Evolutionary conservation across 2,113 vertebrate genomes (phyloP).

Genomic region (Dicentrarchus labrax): DNA sequence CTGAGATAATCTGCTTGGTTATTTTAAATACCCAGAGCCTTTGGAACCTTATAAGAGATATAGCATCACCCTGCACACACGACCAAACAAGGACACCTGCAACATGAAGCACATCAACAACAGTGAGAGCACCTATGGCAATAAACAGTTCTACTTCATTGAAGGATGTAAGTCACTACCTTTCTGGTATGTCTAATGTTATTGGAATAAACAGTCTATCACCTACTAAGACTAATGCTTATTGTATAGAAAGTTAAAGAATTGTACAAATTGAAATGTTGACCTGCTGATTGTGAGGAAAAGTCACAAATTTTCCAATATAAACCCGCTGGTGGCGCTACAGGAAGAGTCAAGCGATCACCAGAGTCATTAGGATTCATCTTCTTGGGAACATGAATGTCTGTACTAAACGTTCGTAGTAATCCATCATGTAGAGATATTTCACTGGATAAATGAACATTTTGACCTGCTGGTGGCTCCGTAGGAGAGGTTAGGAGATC

Average conservation of each 20-base stretch:
- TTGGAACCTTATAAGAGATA: constrained; percentile 82
- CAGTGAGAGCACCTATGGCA: constrained; percentile 82
- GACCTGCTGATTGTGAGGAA: too few relatives aligned
- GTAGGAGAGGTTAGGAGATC: too few relatives aligned
- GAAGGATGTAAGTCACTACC: constrained; percentile 84
- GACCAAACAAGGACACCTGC: constrained; percentile 76
- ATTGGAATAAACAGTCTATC: not conserved
- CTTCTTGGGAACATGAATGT: not conserved
- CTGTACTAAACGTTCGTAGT: not conserved
- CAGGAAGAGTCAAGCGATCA: not conserved
- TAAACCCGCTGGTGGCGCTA: too few relatives aligned
- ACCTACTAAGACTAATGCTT: too few relatives aligned
- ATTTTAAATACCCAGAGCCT: constrained; percentile 57
- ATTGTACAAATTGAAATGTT: too few relatives aligned
- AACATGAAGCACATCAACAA: constrained; percentile 77
- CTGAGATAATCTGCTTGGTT: not conserved
- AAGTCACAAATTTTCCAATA: too few relatives aligned
- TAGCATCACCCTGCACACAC: constrained; percentile 73
- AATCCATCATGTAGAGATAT: not conserved
- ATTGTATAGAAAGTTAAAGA: not conserved
- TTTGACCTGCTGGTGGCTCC: not conserved
- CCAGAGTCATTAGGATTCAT: not conserved
- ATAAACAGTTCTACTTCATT: constrained; percentile 74
- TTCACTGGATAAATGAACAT: not conserved
- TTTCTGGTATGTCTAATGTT: not conserved